Conservation (phyloP, 2,888 invertebrate species). For the Conomelus anceps region DNA sequence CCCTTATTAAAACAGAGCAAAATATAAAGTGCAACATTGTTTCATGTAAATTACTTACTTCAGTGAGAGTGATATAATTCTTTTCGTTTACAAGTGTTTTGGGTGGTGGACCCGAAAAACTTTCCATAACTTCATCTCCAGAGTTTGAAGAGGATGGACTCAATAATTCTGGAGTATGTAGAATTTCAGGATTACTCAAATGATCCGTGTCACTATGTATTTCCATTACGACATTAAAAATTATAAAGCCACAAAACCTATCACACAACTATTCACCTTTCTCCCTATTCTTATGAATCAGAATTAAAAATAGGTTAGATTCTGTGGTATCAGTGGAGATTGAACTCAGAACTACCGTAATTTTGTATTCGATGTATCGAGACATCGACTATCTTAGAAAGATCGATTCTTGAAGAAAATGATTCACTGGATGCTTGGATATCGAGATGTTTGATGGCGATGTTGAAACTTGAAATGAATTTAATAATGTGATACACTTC, state of each 20-base stretch:
- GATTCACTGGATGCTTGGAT: too few species aligned
- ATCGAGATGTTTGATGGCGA: background rate
- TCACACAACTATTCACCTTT: background rate
- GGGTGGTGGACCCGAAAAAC: constrained; percentile 22
- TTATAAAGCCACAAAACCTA: background rate
- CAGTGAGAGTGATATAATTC: constrained; percentile 32
- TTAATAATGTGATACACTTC: too few species aligned
- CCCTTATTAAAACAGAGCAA: background rate
- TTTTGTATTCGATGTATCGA: too few species aligned
- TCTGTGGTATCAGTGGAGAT: background rate
- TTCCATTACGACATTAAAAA: background rate
- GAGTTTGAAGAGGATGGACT: constrained; percentile 26
- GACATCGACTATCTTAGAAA: background rate
- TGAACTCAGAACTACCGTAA: too few species aligned
- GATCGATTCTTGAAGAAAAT: too few species aligned
- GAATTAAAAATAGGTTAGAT: background rate
- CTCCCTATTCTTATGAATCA: background rate
- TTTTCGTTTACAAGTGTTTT: constrained; percentile 29
- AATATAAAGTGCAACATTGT: too few species aligned
- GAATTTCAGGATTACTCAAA: background rate
- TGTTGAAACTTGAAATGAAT: background rate
- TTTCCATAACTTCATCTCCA: constrained; percentile 29
- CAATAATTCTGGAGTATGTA: background rate
- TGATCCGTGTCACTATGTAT: background rate
- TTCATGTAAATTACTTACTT: constrained; percentile 30